Base-by-base conservation (phyloP, 2,797 vertebrate genomes). In the Chelon labrosus region DNA sequence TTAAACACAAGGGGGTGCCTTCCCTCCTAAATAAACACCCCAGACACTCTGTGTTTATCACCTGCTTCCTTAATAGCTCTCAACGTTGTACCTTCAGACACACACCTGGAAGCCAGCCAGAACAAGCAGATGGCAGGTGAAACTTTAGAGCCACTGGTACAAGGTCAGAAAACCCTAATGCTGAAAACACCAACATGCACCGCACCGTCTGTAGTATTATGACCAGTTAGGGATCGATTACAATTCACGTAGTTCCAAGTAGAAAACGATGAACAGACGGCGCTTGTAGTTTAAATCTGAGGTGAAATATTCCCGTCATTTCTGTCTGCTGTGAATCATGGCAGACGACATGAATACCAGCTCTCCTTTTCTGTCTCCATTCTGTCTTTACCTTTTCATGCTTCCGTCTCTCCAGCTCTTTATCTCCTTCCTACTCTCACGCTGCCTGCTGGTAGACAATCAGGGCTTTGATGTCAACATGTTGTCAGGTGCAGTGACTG, bases 61-160 rank as follows among this genome's bases (percentile, higher is more conserved):
- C 51, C 71, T 67, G 22, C 10, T 17, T 47, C 13, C 14, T 56
- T 38, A 65, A 55, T 25, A 42, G 44, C 46, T 19, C 71, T 35
- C 49, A 63, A 10, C 7, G 44, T 54, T 59, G 68, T 13, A 81
- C 62, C 62, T 57, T 22, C 17, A 51, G 25, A 44, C 80, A 64
- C 53, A 69, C 54, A 74, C 27, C 51, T 77, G 75, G 75, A 84
- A 65, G 31, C 37, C 49, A 60, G 79, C 79, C 79, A 82, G 62
- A 68, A 61, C 37, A 65, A 39, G 69, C 81, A 82, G 82, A 86
- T 82, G 80, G 86, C 70, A 44, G 57, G 25, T 72, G 73, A 59
- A 39, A 78, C 82, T 81, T 80, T 73, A 64, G 19, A 57, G 53
- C 42, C 52, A 70, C 75, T 72, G 66, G 83, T 38, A 77, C 56